Conservation (phyloP, 2,888 invertebrate genomes). For the Drosophila lacicola region DNA sequence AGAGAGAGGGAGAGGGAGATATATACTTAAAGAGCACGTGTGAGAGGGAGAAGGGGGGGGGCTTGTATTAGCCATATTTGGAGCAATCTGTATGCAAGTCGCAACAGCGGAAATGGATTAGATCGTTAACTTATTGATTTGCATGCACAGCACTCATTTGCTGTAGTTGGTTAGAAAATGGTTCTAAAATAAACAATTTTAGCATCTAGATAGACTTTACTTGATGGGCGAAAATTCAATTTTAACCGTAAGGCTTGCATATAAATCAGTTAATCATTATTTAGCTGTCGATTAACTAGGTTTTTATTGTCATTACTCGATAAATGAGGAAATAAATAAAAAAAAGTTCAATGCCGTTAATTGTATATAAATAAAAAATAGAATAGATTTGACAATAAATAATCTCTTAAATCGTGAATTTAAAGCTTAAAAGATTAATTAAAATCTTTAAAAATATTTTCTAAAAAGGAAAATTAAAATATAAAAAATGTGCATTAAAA, state of each 20-base stretch:
- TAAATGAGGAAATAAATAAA: neutral
- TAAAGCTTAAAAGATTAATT: no score
- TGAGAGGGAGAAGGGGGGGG: neutral
- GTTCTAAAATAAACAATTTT: slow-evolving; percentile 20
- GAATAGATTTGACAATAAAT: neutral
- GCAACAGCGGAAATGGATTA: slow-evolving; percentile 55
- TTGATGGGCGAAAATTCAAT: neutral
- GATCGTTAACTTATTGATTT: slow-evolving; percentile 64
- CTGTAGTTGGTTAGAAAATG: slow-evolving; percentile 19
- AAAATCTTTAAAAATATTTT: no score
- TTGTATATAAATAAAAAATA: neutral
- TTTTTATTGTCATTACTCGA: neutral
- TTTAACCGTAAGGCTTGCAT: slow-evolving; percentile 7
- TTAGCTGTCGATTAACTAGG: slow-evolving; percentile 3
- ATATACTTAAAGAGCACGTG: no score
- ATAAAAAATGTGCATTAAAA: no score
- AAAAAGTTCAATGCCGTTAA: neutral
- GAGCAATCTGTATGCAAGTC: slow-evolving; percentile 60
- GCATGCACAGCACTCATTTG: slow-evolving; percentile 44
- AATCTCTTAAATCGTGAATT: no score
- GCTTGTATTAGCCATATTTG: slow-evolving; percentile 45
- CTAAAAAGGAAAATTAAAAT: no score
- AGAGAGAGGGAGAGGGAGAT: neutral
- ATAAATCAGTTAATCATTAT: neutral
- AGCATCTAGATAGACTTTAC: slow-evolving; percentile 6